Base-by-base conservation (phyloP, 2,113 vertebrate genomes). In the Peucedramus taeniatus region DNA sequence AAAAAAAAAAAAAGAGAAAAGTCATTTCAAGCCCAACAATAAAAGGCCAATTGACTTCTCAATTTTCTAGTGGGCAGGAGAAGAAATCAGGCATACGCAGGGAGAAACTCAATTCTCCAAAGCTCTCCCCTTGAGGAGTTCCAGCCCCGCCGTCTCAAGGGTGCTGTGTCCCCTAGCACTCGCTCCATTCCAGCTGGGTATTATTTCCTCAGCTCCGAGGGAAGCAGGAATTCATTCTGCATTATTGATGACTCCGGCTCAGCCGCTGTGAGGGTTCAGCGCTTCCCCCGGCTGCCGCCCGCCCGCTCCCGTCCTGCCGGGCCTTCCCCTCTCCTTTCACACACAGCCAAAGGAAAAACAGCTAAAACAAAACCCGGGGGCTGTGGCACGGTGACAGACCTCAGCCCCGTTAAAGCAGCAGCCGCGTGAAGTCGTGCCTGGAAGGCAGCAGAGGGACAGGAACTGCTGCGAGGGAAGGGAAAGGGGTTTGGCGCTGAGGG, bases 1-100 rank as follows among this genome's bases (percentile, higher is more conserved):
- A 30, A 26, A 9, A 37, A 15, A 14, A 8, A 20, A 13, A 17
- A 30, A 9, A 13, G 3, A 35, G 13, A 37, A n/a, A 53, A 89
- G 65, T 57, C 28, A 96, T 91, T 91, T 91, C 87, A 93, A 64
- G n/a, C 71, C 59, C 70, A 77, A 88, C 78, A 90, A 96, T 96
- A 96, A 96, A 97, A 96, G 94, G 78, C 94, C 95, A 92, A 93
- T 96, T 97, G 94, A 96, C 95, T 93, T 94, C 88, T 96, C 93
- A 90, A 44, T 96, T 96, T 97, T 90, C 93, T 35, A 66, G 93
- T 71, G 88, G 92, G 85, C 92, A 93, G 82, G 75, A 65, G 76
- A 56, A 92, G 90, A 81, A 94, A 86, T 90, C 90, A 68, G 83
- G 82, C 85, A 47, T 16, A 78, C 9, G 68, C 90, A 56, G 68